These are phyloP conservation scores for Fistularia tabacaria DNA, from an alignment of 2,797 vertebrate genomes.

Conservation along the genomic window DNA sequence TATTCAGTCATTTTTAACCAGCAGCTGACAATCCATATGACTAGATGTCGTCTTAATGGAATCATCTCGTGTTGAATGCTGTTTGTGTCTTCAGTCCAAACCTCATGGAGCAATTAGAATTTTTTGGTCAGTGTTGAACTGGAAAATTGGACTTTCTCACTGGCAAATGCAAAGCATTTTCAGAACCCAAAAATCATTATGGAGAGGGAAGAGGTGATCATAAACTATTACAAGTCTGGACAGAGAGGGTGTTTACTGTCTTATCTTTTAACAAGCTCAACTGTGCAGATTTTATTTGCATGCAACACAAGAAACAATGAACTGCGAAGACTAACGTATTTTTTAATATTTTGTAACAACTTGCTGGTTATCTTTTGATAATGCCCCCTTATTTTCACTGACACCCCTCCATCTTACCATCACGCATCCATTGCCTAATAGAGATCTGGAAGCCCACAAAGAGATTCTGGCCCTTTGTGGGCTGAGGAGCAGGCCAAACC, in stretches of 20 bases:
- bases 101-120: slow-evolving; percentile 51
- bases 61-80: slow-evolving; percentile 46
- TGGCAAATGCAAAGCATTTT: slow-evolving; percentile 16
- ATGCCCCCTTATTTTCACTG: background rate
- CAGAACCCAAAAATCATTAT: slow-evolving; percentile 39
- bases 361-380: slow-evolving; percentile 1
- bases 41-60: slow-evolving; percentile 36
- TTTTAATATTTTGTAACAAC: background rate
- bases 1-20: slow-evolving; percentile 33
- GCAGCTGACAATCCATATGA: slow-evolving; percentile 37
- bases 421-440: slow-evolving; percentile 56
- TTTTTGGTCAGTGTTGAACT: slow-evolving; percentile 38
- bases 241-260: slow-evolving; percentile 5
- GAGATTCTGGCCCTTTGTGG: slow-evolving; percentile 60
- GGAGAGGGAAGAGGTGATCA: slow-evolving; percentile 36
- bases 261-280: slow-evolving; percentile 37
- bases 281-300: slow-evolving; percentile 20
- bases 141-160: slow-evolving; percentile 20
- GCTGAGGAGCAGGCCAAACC: slow-evolving; percentile 49
- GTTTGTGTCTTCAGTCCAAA: slow-evolving; percentile 57
- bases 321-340: background rate
- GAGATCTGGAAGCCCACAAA: slow-evolving; percentile 32
- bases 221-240: slow-evolving; percentile 36
- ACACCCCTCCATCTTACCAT: slow-evolving; percentile 15
- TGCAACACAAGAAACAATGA: slow-evolving; percentile 12